A percentile compares a stretch with the other conserved stretches of the same genome.
These are phyloP conservation scores for Beroe ovata DNA, from an alignment of 37 sponge, comb jelly and placozoan species.

Conservation along the genomic window DNA sequence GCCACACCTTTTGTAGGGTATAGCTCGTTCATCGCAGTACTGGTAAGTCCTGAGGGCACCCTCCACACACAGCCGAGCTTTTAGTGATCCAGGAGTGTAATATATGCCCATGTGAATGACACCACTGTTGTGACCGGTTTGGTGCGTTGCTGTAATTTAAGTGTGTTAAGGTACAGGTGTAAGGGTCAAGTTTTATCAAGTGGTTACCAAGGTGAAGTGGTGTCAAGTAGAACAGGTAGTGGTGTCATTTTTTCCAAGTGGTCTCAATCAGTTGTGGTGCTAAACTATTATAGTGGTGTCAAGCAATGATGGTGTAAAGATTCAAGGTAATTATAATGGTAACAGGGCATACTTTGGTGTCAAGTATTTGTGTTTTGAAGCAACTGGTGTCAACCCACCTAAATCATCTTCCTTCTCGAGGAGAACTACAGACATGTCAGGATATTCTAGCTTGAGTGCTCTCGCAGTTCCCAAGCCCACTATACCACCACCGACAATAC, in stretches of 20 bases:
- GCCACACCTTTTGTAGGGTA: conserved; percentile 87
- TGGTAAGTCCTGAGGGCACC: conserved; percentile 82
- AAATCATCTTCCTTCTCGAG: conserved; percentile 86
- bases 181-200: too few relatives aligned
- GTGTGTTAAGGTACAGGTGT: too few relatives aligned
- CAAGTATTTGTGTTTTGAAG: too few relatives aligned
- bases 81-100: conserved; percentile 92
- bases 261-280: too few relatives aligned
- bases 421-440: conserved; percentile 76
- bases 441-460: conserved; percentile 74
- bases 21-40: conserved; percentile 76
- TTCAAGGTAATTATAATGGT: too few relatives aligned
- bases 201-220: too few relatives aligned
- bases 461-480: conserved; percentile 92
- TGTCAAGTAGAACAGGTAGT: too few relatives aligned
- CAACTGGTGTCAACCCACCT: conserved; percentile 70
- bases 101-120: conserved; percentile 97
- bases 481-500: conserved; percentile 94
- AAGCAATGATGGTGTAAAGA: too few relatives aligned
- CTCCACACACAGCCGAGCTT: conserved; percentile 93
- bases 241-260: too few relatives aligned
- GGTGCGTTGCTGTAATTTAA: conserved; percentile 82
- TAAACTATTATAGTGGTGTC: too few relatives aligned
- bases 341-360: too few relatives aligned
- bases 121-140: conserved; percentile 97